Conservation (phyloP, 30 jellyfish, hydroid and myxozoan genomes). For the Nemopilema nomurai region DNA sequence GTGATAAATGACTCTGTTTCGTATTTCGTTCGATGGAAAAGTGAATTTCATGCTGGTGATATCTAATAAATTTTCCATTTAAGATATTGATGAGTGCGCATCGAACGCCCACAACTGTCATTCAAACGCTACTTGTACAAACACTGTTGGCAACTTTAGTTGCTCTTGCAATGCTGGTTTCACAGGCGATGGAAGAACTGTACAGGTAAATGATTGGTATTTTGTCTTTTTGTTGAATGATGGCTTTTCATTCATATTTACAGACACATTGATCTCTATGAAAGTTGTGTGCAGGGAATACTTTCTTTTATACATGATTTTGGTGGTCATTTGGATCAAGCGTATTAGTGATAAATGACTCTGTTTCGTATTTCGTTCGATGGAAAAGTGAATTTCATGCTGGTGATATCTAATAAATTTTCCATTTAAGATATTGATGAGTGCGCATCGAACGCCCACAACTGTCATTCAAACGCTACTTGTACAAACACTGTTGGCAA, state of each 20-base stretch:
- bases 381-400: too few species aligned
- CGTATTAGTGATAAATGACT: too few species aligned
- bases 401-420: neutral
- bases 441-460: neutral
- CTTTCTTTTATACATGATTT: too few species aligned
- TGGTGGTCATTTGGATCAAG: too few species aligned
- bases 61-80: too few species aligned
- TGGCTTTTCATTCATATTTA: too few species aligned
- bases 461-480: constrained; percentile 10
- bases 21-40: neutral
- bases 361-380: too few species aligned
- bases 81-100: neutral
- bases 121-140: neutral
- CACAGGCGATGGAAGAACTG: neutral
- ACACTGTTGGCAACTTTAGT: neutral
- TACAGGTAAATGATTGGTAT: neutral
- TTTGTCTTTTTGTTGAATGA: too few species aligned
- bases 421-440: constrained; percentile 10
- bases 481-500: constrained; percentile 10
- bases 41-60: neutral
- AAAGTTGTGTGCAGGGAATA: too few species aligned
- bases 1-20: too few species aligned
- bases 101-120: neutral
- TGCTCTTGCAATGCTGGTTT: neutral
- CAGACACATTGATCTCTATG: too few species aligned